Percentiles rank a stretch among this genome's conserved stretches.
Evolutionary conservation across 2,888 invertebrate genomes (phyloP).

Genomic region (Eupithecia insigniata): DNA sequence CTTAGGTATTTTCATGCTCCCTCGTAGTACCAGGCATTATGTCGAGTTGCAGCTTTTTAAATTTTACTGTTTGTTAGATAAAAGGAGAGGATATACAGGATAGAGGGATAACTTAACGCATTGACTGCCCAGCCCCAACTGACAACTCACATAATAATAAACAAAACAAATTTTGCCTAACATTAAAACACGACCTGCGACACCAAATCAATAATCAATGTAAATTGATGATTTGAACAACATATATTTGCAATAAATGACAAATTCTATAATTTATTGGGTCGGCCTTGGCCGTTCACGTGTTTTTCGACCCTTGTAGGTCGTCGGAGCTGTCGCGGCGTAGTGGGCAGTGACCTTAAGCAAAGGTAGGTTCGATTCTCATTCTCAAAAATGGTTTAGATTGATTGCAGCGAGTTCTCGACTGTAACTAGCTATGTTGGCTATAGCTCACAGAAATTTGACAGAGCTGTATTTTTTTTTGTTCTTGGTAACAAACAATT

Average conservation of each 20-base stretch:
- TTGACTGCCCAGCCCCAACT: no score
- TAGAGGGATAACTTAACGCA: no score
- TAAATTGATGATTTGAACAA: slow-evolving; percentile 9
- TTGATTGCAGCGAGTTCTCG: neutral
- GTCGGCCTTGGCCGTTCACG: slow-evolving; percentile 9
- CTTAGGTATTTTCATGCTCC: no score
- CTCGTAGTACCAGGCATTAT: no score
- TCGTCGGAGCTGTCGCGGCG: neutral
- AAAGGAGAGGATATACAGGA: no score
- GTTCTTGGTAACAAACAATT: no score
- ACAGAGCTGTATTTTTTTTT: no score
- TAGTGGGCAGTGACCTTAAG: slow-evolving; percentile 10
- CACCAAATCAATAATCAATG: slow-evolving; percentile 13
- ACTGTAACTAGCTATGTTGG: no score
- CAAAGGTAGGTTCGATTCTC: neutral
- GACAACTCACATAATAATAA: neutral
- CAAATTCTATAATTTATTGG: slow-evolving; percentile 9
- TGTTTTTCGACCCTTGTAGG: slow-evolving; percentile 12
- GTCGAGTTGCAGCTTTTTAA: no score
- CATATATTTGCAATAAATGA: slow-evolving; percentile 21
- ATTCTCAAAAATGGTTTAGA: neutral
- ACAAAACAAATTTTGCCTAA: neutral
- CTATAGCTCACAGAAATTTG: no score
- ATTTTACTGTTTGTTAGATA: no score
- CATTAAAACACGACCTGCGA: neutral